These are phyloP conservation scores for Dasypolia templi DNA, from an alignment of 2,888 invertebrate genomes.

Conservation along the genomic window DNA sequence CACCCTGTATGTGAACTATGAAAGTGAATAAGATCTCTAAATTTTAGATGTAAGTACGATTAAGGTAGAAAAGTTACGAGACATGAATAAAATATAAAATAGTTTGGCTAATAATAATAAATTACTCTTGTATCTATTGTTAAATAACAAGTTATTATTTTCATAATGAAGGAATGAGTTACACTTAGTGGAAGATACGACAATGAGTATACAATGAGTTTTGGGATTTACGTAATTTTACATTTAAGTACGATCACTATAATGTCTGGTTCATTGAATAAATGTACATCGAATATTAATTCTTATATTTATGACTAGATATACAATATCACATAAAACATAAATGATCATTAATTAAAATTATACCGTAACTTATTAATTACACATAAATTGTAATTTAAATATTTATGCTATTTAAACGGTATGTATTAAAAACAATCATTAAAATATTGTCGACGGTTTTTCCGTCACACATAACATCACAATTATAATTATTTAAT, in stretches of 20 bases:
- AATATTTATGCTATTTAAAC: slow-evolving; percentile 17
- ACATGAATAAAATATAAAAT: slow-evolving; percentile 24
- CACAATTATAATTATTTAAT: slow-evolving; percentile 20
- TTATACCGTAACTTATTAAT: neutral
- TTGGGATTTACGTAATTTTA: slow-evolving; percentile 38
- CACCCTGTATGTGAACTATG: slow-evolving; percentile 43
- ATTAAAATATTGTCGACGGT: neutral
- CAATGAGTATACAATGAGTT: slow-evolving; percentile 48
- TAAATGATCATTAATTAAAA: slow-evolving; percentile 21
- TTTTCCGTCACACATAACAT: slow-evolving; percentile 1
- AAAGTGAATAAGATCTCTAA: slow-evolving; percentile 36
- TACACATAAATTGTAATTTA: slow-evolving; percentile 1
- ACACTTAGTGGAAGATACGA: slow-evolving; percentile 59
- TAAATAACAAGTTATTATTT: slow-evolving; percentile 32
- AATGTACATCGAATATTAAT: slow-evolving; percentile 65
- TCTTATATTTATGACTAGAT: slow-evolving; percentile 49
- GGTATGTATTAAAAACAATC: slow-evolving; percentile 5
- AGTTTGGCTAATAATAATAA: slow-evolving; percentile 42
- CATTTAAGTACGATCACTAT: slow-evolving; percentile 62
- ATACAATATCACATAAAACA: slow-evolving; percentile 41
- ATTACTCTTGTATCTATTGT: slow-evolving; percentile 13
- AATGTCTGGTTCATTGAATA: slow-evolving; percentile 63
- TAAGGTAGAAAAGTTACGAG: slow-evolving; percentile 27
- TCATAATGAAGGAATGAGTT: slow-evolving; percentile 43
- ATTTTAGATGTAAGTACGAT: slow-evolving; percentile 17